A percentile compares a stretch with the other conserved stretches of the same genome.
Evolutionary conservation across 1,140 invertebrate species (phyloP).

Genomic region (Aphaenogaster floridana): DNA sequence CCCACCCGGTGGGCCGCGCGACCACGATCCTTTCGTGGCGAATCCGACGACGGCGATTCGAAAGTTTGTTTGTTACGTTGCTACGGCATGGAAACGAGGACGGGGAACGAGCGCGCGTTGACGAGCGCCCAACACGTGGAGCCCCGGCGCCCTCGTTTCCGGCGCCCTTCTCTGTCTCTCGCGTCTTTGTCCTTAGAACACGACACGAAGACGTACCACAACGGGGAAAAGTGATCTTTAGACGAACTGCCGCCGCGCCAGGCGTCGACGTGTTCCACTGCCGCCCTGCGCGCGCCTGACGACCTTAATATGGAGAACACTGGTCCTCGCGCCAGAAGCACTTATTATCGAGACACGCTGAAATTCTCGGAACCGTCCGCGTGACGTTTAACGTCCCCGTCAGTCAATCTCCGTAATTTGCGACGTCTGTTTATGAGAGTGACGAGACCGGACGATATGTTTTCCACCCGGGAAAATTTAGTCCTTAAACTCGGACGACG

Average conservation of each 20-base stretch:
- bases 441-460: not conserved
- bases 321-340: not conserved
- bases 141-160: slow-evolving; percentile 68
- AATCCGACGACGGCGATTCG: slow-evolving; percentile 72
- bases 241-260: slow-evolving; percentile 69
- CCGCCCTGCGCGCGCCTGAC: slow-evolving; percentile 13
- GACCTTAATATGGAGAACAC: slow-evolving; percentile 4
- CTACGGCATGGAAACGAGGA: slow-evolving; percentile 75
- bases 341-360: not conserved
- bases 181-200: slow-evolving; percentile 76
- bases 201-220: slow-evolving; percentile 81
- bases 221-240: slow-evolving; percentile 77
- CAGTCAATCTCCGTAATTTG: not conserved
- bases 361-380: not conserved
- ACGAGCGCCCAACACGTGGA: slow-evolving; percentile 33
- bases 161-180: slow-evolving; percentile 76
- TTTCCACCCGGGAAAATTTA: not conserved
- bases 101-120: slow-evolving; percentile 43
- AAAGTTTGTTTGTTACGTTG: slow-evolving; percentile 75
- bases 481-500: not conserved
- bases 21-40: slow-evolving; percentile 69
- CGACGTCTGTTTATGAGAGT: not conserved
- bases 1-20: slow-evolving; percentile 54
- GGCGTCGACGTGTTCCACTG: slow-evolving; percentile 58
- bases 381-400: not conserved